Base-by-base conservation (phyloP, 2,888 invertebrate genomes). In the Tetranychus piercei region DNA sequence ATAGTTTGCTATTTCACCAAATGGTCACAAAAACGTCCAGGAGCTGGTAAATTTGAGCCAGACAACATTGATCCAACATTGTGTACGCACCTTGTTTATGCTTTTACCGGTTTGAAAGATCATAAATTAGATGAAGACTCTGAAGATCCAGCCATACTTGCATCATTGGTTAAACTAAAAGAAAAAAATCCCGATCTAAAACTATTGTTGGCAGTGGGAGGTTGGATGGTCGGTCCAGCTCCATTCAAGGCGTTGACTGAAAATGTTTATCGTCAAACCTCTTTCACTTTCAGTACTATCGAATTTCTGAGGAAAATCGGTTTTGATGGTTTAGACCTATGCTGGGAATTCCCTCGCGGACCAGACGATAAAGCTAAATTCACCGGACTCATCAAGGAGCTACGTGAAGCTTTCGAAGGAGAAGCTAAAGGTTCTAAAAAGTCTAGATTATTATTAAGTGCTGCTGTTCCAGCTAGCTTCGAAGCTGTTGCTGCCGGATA, bases 141-240 rank as follows among this genome's bases (percentile, higher is more conserved):
- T 80, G 92, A 92, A 80, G 72, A 74, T 15, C 71, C 71, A 8
- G 65, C 75, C 1, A 64, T 64, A 18, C 95, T 93, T 80, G 89
- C 90, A 75, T 87, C 90, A 79, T 88, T 95, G 9, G 88, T 93
- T 64, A 90, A 88, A 0, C 84, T 95, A 77, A 88, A 94, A 76
- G 91, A 92, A 77, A 89, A 90, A 81, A 94, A 94, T 83, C 89
- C 92, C 0, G 89, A 91, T 79, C 83, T 95, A 77, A 94, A 91
- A 86, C 90, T 83, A 18, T 77, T 83, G 22, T 77, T 83, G 2
- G 83, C 83, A 6, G 80, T 95, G 79, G 95, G 95, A 75, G 95
- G 95, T 23, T 95, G 94, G 94, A 92, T 92, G 1, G 94, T 94
- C 80, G 94, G 94, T 15, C 94, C 94, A 1, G 92, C 92, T 0